Evolutionary conservation across 2,113 vertebrate genomes (phyloP), one percentile per base, ranked within the genome.

Genomic region (Bungarus multicinctus): DNA sequence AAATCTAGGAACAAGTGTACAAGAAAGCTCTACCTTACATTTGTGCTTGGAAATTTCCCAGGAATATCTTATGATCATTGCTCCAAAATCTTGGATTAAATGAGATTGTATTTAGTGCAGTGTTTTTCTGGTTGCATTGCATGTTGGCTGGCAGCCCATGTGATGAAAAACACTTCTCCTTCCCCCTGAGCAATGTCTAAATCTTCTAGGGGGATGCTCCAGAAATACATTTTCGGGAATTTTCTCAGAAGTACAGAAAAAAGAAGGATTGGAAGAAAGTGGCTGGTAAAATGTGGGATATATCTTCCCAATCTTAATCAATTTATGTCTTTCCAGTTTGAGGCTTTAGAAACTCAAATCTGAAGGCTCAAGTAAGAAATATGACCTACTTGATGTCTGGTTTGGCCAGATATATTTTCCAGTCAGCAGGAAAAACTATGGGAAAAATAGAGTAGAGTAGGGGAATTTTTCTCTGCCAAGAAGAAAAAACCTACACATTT

Each of bases 401-500:
- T n/a, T 90, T 85, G 85, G 88, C 69, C 74, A 50, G 47, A 85
- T 57, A n/a, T 23, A 54, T 58, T 89, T 89, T 54, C 52, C 57
- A 3, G 45, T 52, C 53, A 50, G 88, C 27, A 85, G 74, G 43
- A 86, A 45, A 7, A 89, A 90, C 3, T 22, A 90, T 85, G 20
- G 25, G 50, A 14, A 54, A 39, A 88, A 92, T 92, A 69, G n/a
- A 14, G 57, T 58, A 16, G 22, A 16, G 34, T 55, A 5, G 34
- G 20, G 2, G 58, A 91, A 81, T 45, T 92, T 92, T 57, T 89
- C 43, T 43, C 89, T n/a, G 85, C 43, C 88, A 85, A 91, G 81
- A 58, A 22, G 45, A 93, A 54, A 90, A n/a, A 91, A 30, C 23
- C 86, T 58, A 89, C 93, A 20, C 52, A 30, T 85, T 90, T 95